Base-by-base conservation (phyloP, 2,888 invertebrate genomes). In the Epinotia nisella region DNA sequence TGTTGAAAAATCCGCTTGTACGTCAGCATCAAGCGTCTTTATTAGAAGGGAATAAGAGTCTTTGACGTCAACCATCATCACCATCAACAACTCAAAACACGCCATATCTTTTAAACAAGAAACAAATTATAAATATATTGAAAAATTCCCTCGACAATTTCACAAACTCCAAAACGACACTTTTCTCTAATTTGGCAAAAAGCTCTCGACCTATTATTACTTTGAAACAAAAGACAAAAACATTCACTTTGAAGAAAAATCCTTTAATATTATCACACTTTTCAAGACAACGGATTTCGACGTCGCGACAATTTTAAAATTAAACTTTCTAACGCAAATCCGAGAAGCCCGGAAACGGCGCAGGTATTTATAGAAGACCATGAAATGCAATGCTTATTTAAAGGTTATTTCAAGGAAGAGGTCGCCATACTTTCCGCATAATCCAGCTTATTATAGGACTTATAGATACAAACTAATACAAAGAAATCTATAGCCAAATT, bases 141-240 rank as follows among this genome's bases (percentile, higher is more conserved):
- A 24, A 41, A 41, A 10, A 41, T n/a, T n/a, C n/a, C 4, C n/a
- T 45, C 15, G 15, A n/a, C 49, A 1, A 49, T 13, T 49, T n/a
- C 5, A n/a, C 5, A n/a, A 21, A 35, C 15, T 51, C 35, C 10
- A 21, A 39, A 59, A 29, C 41, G 35, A 60, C 21, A 45, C 53
- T 64, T 64, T 15, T 58, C 45, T 68, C 68, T 61, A 59, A 71
- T 71, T 71, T 55, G 21, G 11, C 60, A 72, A 68, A 62, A 59
- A 61, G 19, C 41, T 21, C 49, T 51, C 56, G 41, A 49, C 55
- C 35, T 35, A 41, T 49, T 62, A 49, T 35, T 62, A 11, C 49
- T 61, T 56, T 56, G 35, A 70, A 70, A 49, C 11, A 24, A 45
- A 56, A 49, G 17, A 56, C 35, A 61, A 68, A 71, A 71, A 53